phyloP scores from a whole-genome alignment of 2,113 vertebrate genomes.

The Setophaga coronata region DNA sequence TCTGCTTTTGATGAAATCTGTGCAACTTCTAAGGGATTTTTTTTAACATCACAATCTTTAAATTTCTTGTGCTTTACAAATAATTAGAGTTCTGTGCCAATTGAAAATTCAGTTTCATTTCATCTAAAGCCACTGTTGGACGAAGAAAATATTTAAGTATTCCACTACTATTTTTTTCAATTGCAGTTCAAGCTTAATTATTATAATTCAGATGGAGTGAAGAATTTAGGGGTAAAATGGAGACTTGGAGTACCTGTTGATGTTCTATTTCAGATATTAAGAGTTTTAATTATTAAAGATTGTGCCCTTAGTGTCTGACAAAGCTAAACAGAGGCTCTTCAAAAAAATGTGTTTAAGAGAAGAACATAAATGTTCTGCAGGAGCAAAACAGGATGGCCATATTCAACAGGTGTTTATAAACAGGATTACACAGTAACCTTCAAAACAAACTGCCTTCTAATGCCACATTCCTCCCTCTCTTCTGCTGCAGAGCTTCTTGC shows the following conservation, averaged over 20 bases:
- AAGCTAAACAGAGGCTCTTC: background rate
- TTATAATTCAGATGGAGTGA: background rate
- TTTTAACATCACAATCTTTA: background rate
- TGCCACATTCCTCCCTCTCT: background rate
- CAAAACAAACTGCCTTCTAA: background rate
- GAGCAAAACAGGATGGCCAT: background rate
- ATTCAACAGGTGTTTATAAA: background rate
- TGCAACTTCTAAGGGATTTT: background rate
- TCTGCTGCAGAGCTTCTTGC: background rate
- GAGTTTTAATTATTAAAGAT: background rate
- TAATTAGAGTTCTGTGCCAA: background rate
- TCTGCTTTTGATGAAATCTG: background rate
- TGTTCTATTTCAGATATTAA: background rate
- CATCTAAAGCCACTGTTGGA: background rate
- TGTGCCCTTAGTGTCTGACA: background rate
- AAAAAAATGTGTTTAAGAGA: background rate
- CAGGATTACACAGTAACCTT: background rate
- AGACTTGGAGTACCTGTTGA: background rate
- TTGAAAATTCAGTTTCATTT: background rate
- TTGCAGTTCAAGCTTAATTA: background rate
- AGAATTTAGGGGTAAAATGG: background rate
- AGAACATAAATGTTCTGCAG: background rate
- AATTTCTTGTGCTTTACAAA: background rate
- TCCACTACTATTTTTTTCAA: background rate
- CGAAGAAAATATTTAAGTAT: background rate